Evolutionary conservation across 2,113 vertebrate species (phyloP).

Genomic region (Petromus typicus): DNA sequence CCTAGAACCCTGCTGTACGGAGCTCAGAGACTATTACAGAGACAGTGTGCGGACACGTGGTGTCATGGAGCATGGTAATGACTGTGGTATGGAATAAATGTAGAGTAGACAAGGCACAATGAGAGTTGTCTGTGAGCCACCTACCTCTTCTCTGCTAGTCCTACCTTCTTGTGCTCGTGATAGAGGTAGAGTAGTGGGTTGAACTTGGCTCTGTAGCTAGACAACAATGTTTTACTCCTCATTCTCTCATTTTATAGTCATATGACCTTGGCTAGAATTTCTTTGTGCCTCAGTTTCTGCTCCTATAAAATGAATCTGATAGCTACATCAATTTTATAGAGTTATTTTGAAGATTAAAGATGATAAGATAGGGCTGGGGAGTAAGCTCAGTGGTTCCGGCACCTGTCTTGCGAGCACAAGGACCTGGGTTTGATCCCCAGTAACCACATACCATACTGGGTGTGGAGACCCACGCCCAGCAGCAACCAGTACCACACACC

Average conservation of each 20-base stretch:
- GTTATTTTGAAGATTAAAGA: not conserved
- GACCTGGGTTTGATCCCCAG: no score
- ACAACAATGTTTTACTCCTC: not conserved
- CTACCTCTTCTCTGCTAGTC: not conserved
- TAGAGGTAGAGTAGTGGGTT: not conserved
- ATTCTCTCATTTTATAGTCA: not conserved
- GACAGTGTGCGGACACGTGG: not conserved
- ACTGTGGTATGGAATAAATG: not conserved
- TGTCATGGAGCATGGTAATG: not conserved
- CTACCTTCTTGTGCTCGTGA: not conserved
- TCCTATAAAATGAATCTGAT: not conserved
- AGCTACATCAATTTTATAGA: not conserved
- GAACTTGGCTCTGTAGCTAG: not conserved
- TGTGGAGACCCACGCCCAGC: no score
- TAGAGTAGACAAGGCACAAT: not conserved
- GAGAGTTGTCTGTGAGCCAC: not conserved
- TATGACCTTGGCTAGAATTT: constrained; percentile 35
- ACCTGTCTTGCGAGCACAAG: no score
- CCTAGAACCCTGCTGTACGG: not conserved
- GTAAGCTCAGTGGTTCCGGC: no score
- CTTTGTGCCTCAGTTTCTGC: not conserved
- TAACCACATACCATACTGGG: no score
- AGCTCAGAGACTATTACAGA: not conserved
- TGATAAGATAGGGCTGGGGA: no score
- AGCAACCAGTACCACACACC: no score